These are phyloP conservation scores for Acrocephalus arundinaceus DNA, from an alignment of 2,113 vertebrate genomes.

Conservation along the genomic window DNA sequence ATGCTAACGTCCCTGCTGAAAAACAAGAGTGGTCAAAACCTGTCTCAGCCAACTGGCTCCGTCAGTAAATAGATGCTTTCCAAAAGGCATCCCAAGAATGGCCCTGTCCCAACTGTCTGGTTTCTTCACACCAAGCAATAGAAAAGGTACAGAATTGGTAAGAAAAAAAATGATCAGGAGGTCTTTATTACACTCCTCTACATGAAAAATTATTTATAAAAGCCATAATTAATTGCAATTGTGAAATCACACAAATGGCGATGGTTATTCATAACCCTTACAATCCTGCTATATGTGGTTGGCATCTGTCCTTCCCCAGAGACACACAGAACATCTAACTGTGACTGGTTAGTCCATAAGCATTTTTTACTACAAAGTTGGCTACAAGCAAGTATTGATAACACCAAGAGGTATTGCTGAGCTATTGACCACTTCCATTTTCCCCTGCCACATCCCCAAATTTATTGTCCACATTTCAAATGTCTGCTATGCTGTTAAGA, in stretches of 20 bases:
- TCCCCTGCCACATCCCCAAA: fast-evolving
- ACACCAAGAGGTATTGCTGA: neutral
- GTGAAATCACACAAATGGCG: neutral
- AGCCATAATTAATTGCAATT: neutral
- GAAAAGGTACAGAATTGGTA: neutral
- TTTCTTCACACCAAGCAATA: neutral
- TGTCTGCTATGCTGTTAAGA: fast-evolving
- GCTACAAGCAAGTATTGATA: neutral
- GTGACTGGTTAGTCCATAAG: neutral
- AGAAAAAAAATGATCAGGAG: neutral
- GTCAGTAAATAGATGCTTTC: neutral
- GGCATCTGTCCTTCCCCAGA: neutral
- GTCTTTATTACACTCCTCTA: neutral
- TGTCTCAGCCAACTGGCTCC: neutral
- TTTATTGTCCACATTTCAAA: neutral
- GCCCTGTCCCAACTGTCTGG: neutral
- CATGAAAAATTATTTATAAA: neutral
- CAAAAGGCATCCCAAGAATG: neutral
- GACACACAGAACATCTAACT: neutral
- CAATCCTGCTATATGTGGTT: neutral
- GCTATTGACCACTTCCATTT: neutral
- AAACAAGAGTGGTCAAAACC: neutral
- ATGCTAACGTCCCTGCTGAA: neutral
- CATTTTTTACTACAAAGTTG: neutral
- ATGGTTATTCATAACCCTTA: neutral